Evolutionary conservation across 1,140 invertebrate species (phyloP).

Genomic region (Eciton burchellii): DNA sequence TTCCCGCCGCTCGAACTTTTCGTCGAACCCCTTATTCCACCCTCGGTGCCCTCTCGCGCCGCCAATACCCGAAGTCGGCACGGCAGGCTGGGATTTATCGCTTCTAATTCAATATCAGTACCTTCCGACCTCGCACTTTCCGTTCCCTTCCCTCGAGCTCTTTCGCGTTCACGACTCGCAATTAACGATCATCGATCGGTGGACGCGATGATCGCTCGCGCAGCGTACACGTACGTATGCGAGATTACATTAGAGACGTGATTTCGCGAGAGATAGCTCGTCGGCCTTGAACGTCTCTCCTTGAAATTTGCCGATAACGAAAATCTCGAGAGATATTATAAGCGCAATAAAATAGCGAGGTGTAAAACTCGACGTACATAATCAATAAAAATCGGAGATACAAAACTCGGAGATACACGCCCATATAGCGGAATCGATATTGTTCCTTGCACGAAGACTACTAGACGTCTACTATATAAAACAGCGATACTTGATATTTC

Average conservation of each 20-base stretch:
- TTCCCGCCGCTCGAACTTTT: slow-evolving; percentile 56
- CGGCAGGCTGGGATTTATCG: slow-evolving; percentile 81
- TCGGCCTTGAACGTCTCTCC: background rate
- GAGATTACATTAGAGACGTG: background rate
- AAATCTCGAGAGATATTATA: background rate
- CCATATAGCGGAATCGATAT: too few relatives aligned
- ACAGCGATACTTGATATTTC: background rate
- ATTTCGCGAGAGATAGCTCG: background rate
- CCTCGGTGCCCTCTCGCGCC: slow-evolving; percentile 54
- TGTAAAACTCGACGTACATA: background rate
- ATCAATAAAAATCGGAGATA: too few relatives aligned
- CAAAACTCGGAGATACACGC: too few relatives aligned
- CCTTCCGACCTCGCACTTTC: slow-evolving; percentile 13
- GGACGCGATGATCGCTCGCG: slow-evolving; percentile 4
- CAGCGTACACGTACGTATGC: too few relatives aligned
- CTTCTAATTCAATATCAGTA: slow-evolving; percentile 82
- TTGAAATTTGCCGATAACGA: background rate
- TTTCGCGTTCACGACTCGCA: slow-evolving; percentile 62
- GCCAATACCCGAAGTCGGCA: slow-evolving; percentile 66
- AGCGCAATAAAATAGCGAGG: background rate
- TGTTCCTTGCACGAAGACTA: too few relatives aligned
- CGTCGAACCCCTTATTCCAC: slow-evolving; percentile 54
- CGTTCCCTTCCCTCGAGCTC: slow-evolving; percentile 15
- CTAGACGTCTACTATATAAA: background rate
- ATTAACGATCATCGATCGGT: slow-evolving; percentile 75